Percentiles rank a stretch among this genome's conserved stretches.
These are phyloP conservation scores for Semibalanus balanoides DNA, from an alignment of 1,140 invertebrate species.

Conservation along the genomic window DNA sequence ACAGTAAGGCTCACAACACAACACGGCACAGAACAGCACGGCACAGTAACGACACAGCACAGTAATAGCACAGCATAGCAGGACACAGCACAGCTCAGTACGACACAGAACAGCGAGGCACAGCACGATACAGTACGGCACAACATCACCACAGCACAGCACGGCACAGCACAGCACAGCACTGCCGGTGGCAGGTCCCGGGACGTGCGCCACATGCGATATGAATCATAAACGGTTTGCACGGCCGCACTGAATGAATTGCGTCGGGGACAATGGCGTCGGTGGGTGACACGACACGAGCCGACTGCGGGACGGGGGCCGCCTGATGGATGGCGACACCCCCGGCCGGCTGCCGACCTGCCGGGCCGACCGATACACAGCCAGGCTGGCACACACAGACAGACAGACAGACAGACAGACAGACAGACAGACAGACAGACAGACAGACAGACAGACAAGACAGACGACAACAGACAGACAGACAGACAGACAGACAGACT, in stretches of 20 bases:
- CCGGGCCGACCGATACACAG: neutral
- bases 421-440: no score
- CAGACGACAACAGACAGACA: no score
- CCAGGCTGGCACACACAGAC: neutral
- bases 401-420: neutral
- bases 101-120: neutral
- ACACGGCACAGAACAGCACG: no score
- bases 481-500: no score
- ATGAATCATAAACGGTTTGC: neutral
- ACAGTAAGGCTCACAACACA: no score
- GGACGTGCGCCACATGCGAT: neutral
- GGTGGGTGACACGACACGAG: neutral
- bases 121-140: neutral
- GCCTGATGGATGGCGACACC: neutral
- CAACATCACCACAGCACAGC: neutral
- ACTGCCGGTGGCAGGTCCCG: no score
- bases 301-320: no score
- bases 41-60: no score
- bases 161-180: neutral
- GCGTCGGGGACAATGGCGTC: neutral
- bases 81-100: no score
- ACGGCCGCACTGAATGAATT: neutral
- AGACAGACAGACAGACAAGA: no score
- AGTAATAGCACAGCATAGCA: no score
- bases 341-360: neutral